Evolutionary conservation across 2,113 vertebrate species (phyloP).

Genomic region (Podarcis muralis): DNA sequence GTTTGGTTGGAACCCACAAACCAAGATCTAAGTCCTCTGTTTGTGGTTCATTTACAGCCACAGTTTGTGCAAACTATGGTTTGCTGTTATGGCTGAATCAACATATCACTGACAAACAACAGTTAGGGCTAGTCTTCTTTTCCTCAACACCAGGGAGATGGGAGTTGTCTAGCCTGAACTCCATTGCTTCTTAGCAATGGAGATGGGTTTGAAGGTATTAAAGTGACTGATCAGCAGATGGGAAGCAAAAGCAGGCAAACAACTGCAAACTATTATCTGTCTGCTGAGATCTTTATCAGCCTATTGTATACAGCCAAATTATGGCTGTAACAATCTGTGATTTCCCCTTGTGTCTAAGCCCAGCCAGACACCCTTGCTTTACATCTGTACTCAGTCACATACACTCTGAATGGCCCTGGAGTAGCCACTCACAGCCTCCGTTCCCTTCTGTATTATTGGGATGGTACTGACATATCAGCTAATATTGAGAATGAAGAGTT

Average conservation of each 20-base stretch:
- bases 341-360: background rate
- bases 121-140: background rate
- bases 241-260: background rate
- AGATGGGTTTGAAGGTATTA: background rate
- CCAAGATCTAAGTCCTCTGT: background rate
- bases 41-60: background rate
- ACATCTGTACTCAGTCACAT: background rate
- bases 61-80: background rate
- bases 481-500: slow-evolving; percentile 16
- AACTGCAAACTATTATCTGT: background rate
- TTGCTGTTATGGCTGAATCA: background rate
- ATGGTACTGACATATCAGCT: background rate
- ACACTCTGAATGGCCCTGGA: background rate
- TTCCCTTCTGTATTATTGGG: background rate
- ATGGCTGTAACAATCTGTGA: too few species aligned
- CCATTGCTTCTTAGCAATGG: too few species aligned
- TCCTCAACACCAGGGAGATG: background rate
- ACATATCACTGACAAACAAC: background rate
- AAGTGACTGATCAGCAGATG: background rate
- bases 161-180: background rate
- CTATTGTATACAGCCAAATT: too few species aligned
- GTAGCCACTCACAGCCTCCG: background rate
- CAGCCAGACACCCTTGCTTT: background rate
- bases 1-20: background rate
- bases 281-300: too few species aligned